Percentiles rank a stretch among this genome's conserved stretches.
phyloP scores from a whole-genome alignment of 2,113 vertebrate genomes.

The Poecilia latipinna region DNA sequence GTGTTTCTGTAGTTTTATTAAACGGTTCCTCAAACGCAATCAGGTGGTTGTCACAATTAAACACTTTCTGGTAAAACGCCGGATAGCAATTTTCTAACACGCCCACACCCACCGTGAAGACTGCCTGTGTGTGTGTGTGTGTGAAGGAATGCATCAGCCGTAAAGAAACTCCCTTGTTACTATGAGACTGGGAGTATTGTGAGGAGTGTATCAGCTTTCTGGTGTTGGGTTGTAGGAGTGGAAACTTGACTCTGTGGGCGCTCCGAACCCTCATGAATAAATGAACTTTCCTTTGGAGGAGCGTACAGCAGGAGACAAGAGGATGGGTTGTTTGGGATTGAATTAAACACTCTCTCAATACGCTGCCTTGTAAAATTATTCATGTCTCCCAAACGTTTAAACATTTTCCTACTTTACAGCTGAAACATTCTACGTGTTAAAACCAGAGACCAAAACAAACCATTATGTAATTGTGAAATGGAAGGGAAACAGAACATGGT shows the following conservation, averaged over 20 bases:
- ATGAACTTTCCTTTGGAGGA: constrained; percentile 65
- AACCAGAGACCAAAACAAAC: neutral
- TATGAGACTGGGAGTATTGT: constrained; percentile 67
- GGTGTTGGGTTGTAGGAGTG: constrained; percentile 67
- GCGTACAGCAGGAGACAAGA: constrained; percentile 33
- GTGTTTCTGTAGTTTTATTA: neutral
- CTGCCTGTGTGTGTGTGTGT: constrained; percentile 32
- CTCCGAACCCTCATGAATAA: constrained; percentile 77
- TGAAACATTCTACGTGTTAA: neutral
- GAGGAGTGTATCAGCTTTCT: constrained; percentile 71
- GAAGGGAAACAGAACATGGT: neutral
- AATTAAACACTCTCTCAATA: constrained; percentile 11
- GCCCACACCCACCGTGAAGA: constrained; percentile 16
- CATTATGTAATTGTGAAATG: too few species aligned
- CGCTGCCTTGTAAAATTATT: neutral
- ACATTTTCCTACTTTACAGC: neutral
- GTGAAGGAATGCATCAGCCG: constrained; percentile 63
- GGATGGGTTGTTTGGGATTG: constrained; percentile 24
- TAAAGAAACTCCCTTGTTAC: constrained; percentile 78
- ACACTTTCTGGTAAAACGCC: constrained; percentile 3
- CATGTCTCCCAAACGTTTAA: neutral
- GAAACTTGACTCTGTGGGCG: constrained; percentile 72
- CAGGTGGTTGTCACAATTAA: constrained; percentile 24
- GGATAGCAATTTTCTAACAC: constrained; percentile 15
- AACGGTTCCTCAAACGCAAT: constrained; percentile 3